These are phyloP conservation scores for Tympanuchus pallidicinctus DNA, from an alignment of 2,113 vertebrate species.

Conservation along the genomic window DNA sequence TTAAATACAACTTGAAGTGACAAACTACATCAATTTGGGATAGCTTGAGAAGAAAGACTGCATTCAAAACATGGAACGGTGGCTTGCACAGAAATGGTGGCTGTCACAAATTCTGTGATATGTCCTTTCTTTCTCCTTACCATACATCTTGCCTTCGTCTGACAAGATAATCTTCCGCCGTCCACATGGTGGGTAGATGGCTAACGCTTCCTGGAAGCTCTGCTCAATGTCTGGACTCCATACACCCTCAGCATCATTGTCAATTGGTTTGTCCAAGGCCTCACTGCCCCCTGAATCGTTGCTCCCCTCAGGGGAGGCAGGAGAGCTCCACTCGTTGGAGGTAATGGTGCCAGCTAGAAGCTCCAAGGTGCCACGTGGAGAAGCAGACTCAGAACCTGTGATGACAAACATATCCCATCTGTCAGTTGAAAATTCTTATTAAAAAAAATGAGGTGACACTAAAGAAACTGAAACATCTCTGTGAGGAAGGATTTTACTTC, in stretches of 20 bases:
- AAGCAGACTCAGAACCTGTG: slow-evolving; percentile 71
- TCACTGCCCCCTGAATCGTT: slow-evolving; percentile 80
- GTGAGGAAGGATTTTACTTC: neutral
- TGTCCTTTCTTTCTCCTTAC: slow-evolving; percentile 78
- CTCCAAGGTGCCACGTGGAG: slow-evolving; percentile 79
- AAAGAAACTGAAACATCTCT: neutral
- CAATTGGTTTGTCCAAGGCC: slow-evolving; percentile 82
- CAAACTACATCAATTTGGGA: neutral
- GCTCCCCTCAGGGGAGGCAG: slow-evolving; percentile 82
- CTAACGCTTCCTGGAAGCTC: slow-evolving; percentile 97
- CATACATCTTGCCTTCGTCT: slow-evolving; percentile 98
- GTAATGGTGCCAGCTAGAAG: slow-evolving; percentile 82
- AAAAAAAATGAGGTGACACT: neutral
- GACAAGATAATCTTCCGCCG: slow-evolving; percentile 96
- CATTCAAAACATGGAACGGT: neutral
- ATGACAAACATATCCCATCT: neutral
- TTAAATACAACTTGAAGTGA: neutral
- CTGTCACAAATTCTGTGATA: rapidly evolving
- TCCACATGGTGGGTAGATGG: slow-evolving; percentile 96
- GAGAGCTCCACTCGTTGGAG: slow-evolving; percentile 84
- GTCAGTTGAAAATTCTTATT: neutral
- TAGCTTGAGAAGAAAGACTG: neutral
- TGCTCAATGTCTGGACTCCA: slow-evolving; percentile 98
- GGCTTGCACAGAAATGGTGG: neutral
- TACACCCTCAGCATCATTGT: slow-evolving; percentile 95